Evolutionary conservation across 2,113 vertebrate species (phyloP), one percentile per base, ranked within the genome.

Genomic region (Calcarius ornatus): DNA sequence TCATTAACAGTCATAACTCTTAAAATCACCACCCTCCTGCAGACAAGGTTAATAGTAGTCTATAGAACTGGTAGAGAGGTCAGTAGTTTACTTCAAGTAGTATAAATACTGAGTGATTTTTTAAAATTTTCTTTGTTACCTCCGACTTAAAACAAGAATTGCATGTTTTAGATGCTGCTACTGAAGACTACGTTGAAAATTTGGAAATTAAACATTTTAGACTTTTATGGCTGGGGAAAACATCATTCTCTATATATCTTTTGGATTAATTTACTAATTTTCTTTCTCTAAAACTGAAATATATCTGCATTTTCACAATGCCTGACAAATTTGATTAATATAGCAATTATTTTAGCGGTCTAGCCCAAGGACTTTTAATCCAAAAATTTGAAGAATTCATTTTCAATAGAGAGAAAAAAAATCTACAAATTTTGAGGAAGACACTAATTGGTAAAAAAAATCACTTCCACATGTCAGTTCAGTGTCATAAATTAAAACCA

Each of bases 1-100:
- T 81, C 71, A 95, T 97, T 98, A 97, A 94, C 88, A 96, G 92
- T 90, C 94, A 88, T 96, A 97, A 97, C 90, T 97, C 95, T 96
- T 88, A 95, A 96, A 96, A 96, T 90, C 93, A 96, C 83, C 76
- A 95, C 79, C 69, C 22, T 96, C 72, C 90, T 93, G 65, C 70
- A 77, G 94, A 85, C 89, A 96, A 97, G 95, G 92, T 95, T 96
- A 97, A 89, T 50, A 96, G 64, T 77, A 82, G 91, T 75, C 88
- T 95, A 85, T 31, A 79, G 92, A 84, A 80, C 50, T 92, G 60
- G 68, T 75, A 94, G 38, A 43, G 84, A 80, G 76, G 82, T 94
- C 72, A 84, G 60, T 90, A 88, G 86, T 95, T 96, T 90, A 93
- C 54, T 86, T 94, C 91, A 88, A 79, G 80, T 94, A 86, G 92